Base-by-base conservation (phyloP, 1,140 invertebrate genomes). In the Colletes latitarsis region DNA sequence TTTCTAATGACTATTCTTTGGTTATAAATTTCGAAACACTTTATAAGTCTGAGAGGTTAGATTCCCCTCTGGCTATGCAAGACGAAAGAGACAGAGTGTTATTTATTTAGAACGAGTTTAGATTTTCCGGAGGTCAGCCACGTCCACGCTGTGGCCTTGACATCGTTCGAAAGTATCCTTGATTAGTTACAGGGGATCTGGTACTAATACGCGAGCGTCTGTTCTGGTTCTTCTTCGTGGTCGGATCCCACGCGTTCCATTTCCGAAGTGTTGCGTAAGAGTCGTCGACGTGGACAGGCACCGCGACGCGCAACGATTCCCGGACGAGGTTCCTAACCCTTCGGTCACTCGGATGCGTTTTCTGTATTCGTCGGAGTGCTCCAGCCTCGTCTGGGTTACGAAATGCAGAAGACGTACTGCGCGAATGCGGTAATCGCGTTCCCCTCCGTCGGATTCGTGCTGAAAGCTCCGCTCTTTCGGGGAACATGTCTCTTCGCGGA, bases 371-470 rank as follows among this genome's bases (percentile, higher is more conserved):
- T 82, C 71, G 82, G 82, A 87, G 86, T 82, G 58, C 80, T 81
- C 67, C 81, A 57, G 81, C 58, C 81, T 86, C 84, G 84, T 87
- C 85, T 82, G 85, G 76, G 76, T 88, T 88, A 88, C 85, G 82
- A 88, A 88, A 88, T 84, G 86, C 82, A 75, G 67, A 55, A 79
- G 57, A 67, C 82, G 74, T 74, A 77, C 62, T 63, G 52, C 63
- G 71, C 86, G 85, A 87, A 88, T 84, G 86, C 75, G 80, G 76
- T 88, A 87, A 87, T 82, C 82, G 86, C 75, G 80, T 78, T 84
- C 77, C 76, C 76, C 75, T 85, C 30, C 73, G 62, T 62, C 79
- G 80, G 30, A 78, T 82, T 82, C 67, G 55, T 79, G 82, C 41
- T 76, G 68, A 86, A 81, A 86, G 55, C 72, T 63, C 74, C 53